Evolutionary conservation across 2,113 vertebrate species (phyloP).

Genomic region (Phycodurus eques): DNA sequence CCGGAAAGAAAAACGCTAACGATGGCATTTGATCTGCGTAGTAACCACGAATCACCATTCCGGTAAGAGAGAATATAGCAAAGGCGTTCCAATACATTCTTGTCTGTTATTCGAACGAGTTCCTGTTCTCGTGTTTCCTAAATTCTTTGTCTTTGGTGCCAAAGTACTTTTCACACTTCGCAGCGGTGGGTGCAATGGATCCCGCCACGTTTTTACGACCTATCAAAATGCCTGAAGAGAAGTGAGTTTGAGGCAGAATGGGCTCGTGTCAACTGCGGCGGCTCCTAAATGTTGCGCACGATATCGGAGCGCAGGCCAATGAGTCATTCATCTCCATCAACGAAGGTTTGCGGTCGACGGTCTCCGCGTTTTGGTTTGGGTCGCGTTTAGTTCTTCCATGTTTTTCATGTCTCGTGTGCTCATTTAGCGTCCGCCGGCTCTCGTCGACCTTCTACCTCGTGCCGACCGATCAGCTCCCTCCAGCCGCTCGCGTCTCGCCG

Average conservation of each 20-base stretch:
- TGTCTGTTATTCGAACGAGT: constrained; percentile 4
- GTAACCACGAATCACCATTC: constrained; percentile 5
- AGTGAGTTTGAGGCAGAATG: neutral
- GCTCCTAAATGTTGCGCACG: neutral
- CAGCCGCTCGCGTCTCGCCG: no score
- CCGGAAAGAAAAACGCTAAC: constrained; percentile 44
- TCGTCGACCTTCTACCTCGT: no score
- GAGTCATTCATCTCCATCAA: neutral
- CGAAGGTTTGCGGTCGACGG: no score
- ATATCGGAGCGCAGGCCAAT: neutral
- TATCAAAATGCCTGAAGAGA: neutral
- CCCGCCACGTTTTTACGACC: neutral
- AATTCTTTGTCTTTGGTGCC: neutral
- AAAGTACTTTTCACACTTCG: neutral
- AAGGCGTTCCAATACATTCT: neutral
- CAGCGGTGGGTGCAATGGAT: neutral
- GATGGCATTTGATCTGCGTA: constrained; percentile 21
- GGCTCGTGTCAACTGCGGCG: neutral
- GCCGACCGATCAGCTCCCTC: no score
- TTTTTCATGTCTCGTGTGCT: no score
- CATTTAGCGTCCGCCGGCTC: no score
- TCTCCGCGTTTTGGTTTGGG: no score
- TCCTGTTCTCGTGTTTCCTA: neutral
- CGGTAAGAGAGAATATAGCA: neutral
- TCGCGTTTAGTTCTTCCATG: no score